Conservation (phyloP, 2,797 vertebrate genomes). For the Hydrocynus forskahlii region DNA sequence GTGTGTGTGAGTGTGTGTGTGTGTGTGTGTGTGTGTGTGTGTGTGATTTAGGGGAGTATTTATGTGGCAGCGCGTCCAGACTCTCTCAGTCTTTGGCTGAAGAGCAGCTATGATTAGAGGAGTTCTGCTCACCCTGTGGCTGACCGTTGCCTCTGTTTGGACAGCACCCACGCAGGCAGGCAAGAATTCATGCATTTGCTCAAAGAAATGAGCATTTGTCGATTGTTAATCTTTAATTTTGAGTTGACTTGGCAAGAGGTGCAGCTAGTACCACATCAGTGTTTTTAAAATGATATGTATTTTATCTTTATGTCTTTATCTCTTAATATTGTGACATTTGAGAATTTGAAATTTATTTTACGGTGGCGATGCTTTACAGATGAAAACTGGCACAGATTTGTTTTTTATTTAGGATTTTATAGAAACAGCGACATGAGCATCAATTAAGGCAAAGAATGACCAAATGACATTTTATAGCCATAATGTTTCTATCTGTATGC, state of each 20-base stretch:
- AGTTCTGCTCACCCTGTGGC: slow-evolving; percentile 55
- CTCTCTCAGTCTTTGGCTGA: slow-evolving; percentile 32
- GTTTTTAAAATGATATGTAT: background rate
- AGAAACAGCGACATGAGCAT: background rate
- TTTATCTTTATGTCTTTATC: background rate
- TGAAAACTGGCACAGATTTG: background rate
- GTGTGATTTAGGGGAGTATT: background rate
- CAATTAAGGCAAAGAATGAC: background rate
- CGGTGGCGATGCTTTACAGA: background rate
- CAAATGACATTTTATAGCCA: background rate
- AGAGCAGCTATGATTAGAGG: slow-evolving; percentile 61
- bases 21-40: background rate
- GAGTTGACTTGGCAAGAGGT: background rate
- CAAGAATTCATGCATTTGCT: slow-evolving; percentile 49
- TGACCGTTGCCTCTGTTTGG: slow-evolving; percentile 59
- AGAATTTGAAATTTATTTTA: background rate
- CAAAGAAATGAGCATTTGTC: background rate
- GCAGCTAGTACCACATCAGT: background rate
- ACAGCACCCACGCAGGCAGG: slow-evolving; percentile 61
- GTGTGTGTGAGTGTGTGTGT: slow-evolving; percentile 25
- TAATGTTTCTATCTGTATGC: background rate
- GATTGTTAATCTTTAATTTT: background rate
- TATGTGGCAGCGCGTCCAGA: slow-evolving; percentile 28
- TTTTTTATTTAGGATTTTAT: background rate
- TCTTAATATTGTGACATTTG: background rate